Conservation (phyloP, 2,113 vertebrate genomes). For the Sander lucioperca region DNA sequence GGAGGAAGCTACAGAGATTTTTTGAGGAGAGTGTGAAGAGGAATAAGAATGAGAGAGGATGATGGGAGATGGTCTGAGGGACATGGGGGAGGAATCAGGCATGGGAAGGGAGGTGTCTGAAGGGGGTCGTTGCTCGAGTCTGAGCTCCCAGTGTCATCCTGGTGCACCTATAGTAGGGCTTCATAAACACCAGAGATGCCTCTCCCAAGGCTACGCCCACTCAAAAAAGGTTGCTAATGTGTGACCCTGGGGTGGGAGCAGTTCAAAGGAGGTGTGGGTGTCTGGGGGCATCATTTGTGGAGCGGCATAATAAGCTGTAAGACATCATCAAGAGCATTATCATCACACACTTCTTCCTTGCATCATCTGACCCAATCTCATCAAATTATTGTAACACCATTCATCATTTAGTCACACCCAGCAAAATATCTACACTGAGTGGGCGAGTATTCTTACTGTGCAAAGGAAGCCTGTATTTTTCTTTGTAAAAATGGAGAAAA, state of each 20-base stretch:
- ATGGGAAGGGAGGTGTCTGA: constrained; percentile 17
- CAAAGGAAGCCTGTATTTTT: constrained; percentile 49
- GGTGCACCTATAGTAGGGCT: constrained; percentile 69
- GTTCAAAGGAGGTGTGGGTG: constrained; percentile 65
- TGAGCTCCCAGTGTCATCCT: constrained; percentile 82
- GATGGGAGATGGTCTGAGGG: constrained; percentile 52
- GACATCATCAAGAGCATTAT: constrained; percentile 75
- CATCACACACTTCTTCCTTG: constrained; percentile 66
- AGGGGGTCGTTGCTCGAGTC: constrained; percentile 58
- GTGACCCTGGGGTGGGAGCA: constrained; percentile 62
- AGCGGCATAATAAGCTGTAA: constrained; percentile 64
- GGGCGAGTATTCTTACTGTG: constrained; percentile 57
- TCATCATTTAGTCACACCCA: constrained; percentile 76
- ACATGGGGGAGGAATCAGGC: constrained; percentile 23
- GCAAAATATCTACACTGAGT: constrained; percentile 59
- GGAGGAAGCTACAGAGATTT: not conserved
- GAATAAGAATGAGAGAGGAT: constrained; percentile 22
- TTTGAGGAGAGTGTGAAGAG: constrained; percentile 21
- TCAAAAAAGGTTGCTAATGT: constrained; percentile 61
- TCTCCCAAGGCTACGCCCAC: constrained; percentile 52
- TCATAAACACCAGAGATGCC: constrained; percentile 77
- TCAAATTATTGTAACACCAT: constrained; percentile 77
- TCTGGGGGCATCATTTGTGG: constrained; percentile 64
- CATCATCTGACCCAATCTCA: constrained; percentile 79
- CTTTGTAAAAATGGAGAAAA: constrained; percentile 29